These are phyloP conservation scores for Apantesis nais DNA, from an alignment of 2,888 invertebrate species.

Conservation along the genomic window DNA sequence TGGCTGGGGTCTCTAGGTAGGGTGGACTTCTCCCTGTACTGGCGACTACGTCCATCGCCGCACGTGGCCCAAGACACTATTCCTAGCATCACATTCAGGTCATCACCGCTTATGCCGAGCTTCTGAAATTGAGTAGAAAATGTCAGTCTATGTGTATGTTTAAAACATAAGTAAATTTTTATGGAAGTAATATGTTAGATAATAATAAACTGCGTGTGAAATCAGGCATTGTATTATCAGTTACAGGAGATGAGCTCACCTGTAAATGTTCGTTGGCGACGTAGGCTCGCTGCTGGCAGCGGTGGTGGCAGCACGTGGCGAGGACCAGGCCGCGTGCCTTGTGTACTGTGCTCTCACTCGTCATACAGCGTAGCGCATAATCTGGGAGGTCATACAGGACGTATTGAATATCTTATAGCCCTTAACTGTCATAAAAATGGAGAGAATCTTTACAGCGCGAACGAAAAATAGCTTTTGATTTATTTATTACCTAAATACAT, in stretches of 20 bases:
- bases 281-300: conserved; percentile 90
- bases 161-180: not conserved
- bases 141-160: not conserved
- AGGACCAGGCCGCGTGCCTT: conserved; percentile 87
- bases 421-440: too few relatives aligned
- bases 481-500: too few relatives aligned
- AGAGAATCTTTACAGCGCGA: too few relatives aligned
- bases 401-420: too few relatives aligned
- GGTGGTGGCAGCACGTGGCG: conserved; percentile 96
- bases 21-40: conserved; percentile 35
- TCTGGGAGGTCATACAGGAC: conserved; percentile 76
- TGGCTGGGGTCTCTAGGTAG: not conserved
- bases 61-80: conserved; percentile 97
- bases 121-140: conserved; percentile 63
- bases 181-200: not conserved
- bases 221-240: not conserved
- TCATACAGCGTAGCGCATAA: conserved; percentile 89
- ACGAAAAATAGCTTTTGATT: too few relatives aligned
- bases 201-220: not conserved
- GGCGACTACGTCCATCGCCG: conserved; percentile 88
- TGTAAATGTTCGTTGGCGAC: conserved; percentile 66
- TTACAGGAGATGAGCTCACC: conserved; percentile 51
- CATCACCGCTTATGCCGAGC: conserved; percentile 84
- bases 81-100: conserved; percentile 91
- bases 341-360: conserved; percentile 65